phyloP scores from a whole-genome alignment of 1,140 invertebrate species.

The Eubasilissa regina region DNA sequence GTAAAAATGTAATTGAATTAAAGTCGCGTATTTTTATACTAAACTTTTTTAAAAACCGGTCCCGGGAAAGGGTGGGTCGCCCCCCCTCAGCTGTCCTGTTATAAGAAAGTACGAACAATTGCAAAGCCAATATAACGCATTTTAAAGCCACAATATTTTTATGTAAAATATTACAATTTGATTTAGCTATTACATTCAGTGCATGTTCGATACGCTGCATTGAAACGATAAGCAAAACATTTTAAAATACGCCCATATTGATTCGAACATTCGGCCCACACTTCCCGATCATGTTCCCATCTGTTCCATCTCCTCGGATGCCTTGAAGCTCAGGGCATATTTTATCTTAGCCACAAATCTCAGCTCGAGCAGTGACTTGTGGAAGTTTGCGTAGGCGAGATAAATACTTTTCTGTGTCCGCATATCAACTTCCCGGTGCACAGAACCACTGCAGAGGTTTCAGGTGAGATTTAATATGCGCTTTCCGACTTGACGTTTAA shows the following conservation, averaged over 20 bases:
- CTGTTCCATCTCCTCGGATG: background rate
- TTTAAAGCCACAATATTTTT: too few relatives aligned
- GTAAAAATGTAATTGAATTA: too few relatives aligned
- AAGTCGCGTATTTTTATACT: too few relatives aligned
- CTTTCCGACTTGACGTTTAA: background rate
- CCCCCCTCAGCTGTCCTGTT: too few relatives aligned
- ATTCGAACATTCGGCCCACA: conserved; percentile 9
- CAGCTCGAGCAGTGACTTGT: conserved; percentile 6
- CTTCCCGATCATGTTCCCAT: background rate
- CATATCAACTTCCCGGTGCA: conserved; percentile 12
- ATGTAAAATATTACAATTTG: background rate
- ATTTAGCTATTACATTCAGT: conserved; percentile 9
- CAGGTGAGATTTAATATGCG: conserved; percentile 14
- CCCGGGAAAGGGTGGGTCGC: too few relatives aligned
- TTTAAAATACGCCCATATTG: conserved; percentile 33
- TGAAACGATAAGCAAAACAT: conserved; percentile 20
- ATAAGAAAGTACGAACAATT: too few relatives aligned
- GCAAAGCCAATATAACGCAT: too few relatives aligned
- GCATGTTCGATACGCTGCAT: conserved; percentile 26
- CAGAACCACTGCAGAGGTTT: background rate
- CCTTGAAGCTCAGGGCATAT: background rate
- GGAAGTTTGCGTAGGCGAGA: conserved; percentile 19
- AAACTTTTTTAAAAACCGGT: too few relatives aligned
- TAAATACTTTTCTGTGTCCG: background rate
- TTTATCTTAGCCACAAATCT: conserved; percentile 42